Percentiles rank a stretch among this genome's conserved stretches.
Conservation (phyloP, 2,888 invertebrate genomes). For the Actias luna region DNA sequence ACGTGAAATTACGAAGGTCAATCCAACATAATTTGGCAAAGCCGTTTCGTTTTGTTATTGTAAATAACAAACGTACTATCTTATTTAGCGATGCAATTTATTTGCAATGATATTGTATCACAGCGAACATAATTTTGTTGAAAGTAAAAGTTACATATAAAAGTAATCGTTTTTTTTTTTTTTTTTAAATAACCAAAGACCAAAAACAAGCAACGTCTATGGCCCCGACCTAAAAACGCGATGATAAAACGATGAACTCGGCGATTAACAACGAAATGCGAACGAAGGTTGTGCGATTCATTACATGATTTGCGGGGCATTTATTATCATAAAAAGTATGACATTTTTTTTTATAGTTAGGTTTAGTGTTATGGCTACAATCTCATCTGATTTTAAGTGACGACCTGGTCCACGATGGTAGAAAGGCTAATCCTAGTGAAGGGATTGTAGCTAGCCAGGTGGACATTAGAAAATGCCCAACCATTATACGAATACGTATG, state of each 20-base stretch:
- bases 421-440: no score
- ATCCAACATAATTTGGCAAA: slow-evolving; percentile 43
- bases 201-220: slow-evolving; percentile 45
- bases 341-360: background rate
- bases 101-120: slow-evolving; percentile 21
- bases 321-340: background rate
- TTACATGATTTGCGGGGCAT: background rate
- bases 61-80: slow-evolving; percentile 22
- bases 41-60: slow-evolving; percentile 35
- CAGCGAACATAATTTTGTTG: no score
- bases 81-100: slow-evolving; percentile 13
- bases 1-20: slow-evolving; percentile 46
- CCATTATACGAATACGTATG: no score
- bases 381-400: no score
- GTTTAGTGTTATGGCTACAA: no score
- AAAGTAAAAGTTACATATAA: no score
- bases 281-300: slow-evolving; percentile 2
- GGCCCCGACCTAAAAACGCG: slow-evolving; percentile 55
- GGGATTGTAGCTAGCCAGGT: no score
- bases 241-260: slow-evolving; percentile 51
- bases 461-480: no score
- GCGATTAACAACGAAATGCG: slow-evolving; percentile 28
- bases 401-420: no score
- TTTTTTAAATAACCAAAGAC: slow-evolving; percentile 32
- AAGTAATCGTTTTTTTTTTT: no score